These are phyloP conservation scores for Harpalus rufipes DNA, from an alignment of 2,888 invertebrate genomes.

Conservation along the genomic window DNA sequence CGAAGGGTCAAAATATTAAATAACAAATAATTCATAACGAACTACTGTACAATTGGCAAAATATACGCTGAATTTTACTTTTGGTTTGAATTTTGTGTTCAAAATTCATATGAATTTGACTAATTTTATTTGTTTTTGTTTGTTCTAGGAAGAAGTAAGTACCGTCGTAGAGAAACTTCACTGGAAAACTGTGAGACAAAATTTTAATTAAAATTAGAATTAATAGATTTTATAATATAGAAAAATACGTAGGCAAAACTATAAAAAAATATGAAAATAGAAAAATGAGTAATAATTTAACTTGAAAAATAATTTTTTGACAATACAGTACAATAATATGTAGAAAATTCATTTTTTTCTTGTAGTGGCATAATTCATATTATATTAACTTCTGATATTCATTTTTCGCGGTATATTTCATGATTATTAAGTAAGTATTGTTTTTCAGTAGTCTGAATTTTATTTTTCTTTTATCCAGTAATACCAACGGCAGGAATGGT, in stretches of 20 bases:
- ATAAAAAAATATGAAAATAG: background rate
- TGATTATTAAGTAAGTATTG: too few species aligned
- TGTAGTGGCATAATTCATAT: too few species aligned
- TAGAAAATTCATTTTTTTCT: too few species aligned
- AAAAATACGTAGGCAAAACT: background rate
- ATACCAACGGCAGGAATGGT: too few species aligned
- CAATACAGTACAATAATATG: too few species aligned
- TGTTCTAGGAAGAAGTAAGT: constrained; percentile 79
- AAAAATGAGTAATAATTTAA: too few species aligned
- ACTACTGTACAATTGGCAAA: constrained; percentile 52
- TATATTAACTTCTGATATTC: too few species aligned
- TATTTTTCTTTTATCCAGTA: too few species aligned
- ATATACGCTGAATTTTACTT: constrained; percentile 52
- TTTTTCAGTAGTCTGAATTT: too few species aligned
- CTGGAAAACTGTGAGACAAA: constrained; percentile 66
- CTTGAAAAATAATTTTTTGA: too few species aligned
- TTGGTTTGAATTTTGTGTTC: constrained; percentile 49
- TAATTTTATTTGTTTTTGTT: constrained; percentile 76
- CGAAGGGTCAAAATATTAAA: background rate
- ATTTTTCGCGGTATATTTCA: too few species aligned
- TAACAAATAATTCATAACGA: background rate
- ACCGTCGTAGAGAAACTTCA: constrained; percentile 67
- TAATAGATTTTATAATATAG: background rate
- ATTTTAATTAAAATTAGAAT: constrained; percentile 50
- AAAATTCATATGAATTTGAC: constrained; percentile 69